Evolutionary conservation across 1,140 invertebrate genomes (phyloP), one percentile per base, ranked within the genome.

Genomic region (Callitettix versicolor): DNA sequence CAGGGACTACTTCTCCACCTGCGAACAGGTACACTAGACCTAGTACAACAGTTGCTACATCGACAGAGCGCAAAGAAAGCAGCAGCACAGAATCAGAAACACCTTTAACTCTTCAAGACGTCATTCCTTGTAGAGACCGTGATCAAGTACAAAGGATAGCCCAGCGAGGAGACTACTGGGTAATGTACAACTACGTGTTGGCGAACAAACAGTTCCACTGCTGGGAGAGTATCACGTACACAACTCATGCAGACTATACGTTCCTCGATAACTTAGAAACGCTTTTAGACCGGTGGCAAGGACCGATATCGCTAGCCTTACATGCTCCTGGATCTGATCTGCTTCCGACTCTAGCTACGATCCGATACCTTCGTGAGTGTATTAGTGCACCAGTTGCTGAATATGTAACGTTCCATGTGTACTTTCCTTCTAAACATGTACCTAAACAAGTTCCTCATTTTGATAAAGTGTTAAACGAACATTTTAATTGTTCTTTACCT

Each of bases 231-330:
- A 78, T 95, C 34, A 95, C 92, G 0, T 92, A 93, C 64, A 93
- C 91, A 0, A 95, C 91, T 7, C 91, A 95, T 67, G 89, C 86
- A 1, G 89, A 91, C 64, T 91, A 83, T 67, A 91, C 90, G 49
- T 93, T 92, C 71, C 76, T 95, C 61, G 88, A 93, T 67, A 94
- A 95, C 71, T 73, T 93, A 47, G 79, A 84, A 65, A 87, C 88
- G 33, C 71, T 95, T 60, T 71, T 91, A 59, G 81, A 90, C 64
- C 68, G 78, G 11, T 83, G 80, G 79, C 67, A 73, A 49, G 84
- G 81, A 1, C 83, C 83, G 3, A 70, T 86, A n/a, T 84, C 82
- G 36, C 67, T 86, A 14, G 79, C 81, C 0, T 65, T 86, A 18
- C 81, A 86, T 62, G 79, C 81, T 14, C 83, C 84, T 30, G 82